Percentiles rank a stretch among this genome's conserved stretches.
These are phyloP conservation scores for Stomatorhinus ivindoensis DNA, from an alignment of 2,113 vertebrate genomes.

Conservation along the genomic window DNA sequence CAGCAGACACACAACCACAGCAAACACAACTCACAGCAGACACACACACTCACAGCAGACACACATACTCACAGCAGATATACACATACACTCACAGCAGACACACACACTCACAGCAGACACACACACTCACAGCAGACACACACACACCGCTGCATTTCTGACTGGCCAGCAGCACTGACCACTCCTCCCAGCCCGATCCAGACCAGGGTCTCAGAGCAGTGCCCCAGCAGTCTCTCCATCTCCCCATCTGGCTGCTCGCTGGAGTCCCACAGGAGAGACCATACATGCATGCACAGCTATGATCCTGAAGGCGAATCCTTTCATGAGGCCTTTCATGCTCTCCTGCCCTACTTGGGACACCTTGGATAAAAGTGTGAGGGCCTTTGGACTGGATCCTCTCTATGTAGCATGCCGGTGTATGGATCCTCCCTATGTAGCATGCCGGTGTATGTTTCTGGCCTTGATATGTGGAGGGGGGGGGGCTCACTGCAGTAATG, in stretches of 20 bases:
- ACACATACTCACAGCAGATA: too few species aligned
- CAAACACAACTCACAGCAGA: too few species aligned
- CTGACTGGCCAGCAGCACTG: not conserved
- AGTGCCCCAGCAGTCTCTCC: not conserved
- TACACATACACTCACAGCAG: too few species aligned
- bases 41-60: too few species aligned
- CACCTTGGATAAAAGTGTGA: not conserved
- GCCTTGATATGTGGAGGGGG: not conserved
- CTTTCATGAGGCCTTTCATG: not conserved
- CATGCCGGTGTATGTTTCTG: not conserved
- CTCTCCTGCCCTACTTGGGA: not conserved
- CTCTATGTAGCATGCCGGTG: too few species aligned
- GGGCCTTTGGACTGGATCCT: not conserved
- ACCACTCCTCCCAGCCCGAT: not conserved
- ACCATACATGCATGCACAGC: not conserved
- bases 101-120: too few species aligned
- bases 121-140: too few species aligned
- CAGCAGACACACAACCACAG: too few species aligned
- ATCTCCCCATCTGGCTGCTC: not conserved
- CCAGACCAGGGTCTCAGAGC: not conserved
- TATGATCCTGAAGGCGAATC: not conserved
- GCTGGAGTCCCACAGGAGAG: not conserved
- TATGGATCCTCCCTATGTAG: not conserved
- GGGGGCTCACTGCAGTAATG: not conserved
- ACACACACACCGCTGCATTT: not conserved